These are phyloP conservation scores for Passer domesticus DNA, from an alignment of 2,113 vertebrate genomes.

Conservation along the genomic window DNA sequence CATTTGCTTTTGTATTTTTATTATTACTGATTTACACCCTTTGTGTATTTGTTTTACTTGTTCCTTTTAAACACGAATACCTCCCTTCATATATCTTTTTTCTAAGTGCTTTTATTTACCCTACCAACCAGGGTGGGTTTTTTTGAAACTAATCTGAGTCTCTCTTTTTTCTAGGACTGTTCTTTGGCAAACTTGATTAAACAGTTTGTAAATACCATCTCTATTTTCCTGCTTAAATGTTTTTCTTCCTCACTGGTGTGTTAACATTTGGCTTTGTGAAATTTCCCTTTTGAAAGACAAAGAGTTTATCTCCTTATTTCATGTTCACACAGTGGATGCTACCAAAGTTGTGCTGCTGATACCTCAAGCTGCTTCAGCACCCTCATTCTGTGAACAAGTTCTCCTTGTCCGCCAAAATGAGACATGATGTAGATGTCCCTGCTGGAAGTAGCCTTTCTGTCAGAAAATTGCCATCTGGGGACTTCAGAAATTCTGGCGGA, in stretches of 20 bases:
- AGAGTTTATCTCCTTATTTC: neutral
- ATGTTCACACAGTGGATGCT: neutral
- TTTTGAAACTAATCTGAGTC: neutral
- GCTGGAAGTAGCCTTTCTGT: neutral
- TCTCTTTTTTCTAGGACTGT: neutral
- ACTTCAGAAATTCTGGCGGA: neutral
- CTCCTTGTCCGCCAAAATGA: neutral
- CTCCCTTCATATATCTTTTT: neutral
- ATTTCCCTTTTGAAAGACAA: neutral
- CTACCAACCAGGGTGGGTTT: fast-evolving
- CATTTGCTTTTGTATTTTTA: neutral
- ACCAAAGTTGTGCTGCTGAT: neutral
- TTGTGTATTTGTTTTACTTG: neutral
- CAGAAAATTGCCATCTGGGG: neutral
- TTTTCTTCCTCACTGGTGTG: neutral
- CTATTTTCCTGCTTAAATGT: neutral
- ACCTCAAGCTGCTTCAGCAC: neutral
- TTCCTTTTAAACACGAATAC: neutral
- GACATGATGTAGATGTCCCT: neutral
- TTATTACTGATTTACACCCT: neutral
- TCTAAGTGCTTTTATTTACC: neutral
- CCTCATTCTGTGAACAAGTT: neutral
- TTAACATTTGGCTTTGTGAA: neutral
- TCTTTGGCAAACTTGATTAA: neutral
- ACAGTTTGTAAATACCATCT: neutral